Percentiles rank a stretch among this genome's conserved stretches.
phyloP scores from a whole-genome alignment of 2,113 vertebrate species.

The Corapipo altera region DNA sequence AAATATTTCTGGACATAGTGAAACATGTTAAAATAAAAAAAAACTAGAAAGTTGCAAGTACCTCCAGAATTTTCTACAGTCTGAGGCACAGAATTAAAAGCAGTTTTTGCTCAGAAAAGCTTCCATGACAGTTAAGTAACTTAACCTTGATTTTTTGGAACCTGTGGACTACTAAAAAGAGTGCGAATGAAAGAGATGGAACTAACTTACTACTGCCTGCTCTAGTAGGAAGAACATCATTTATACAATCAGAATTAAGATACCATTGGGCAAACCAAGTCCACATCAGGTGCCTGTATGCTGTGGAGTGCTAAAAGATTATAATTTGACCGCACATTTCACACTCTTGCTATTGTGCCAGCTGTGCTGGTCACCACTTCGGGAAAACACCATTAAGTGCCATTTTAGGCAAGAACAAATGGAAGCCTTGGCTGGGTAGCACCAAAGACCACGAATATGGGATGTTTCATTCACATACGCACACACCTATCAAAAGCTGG shows the following conservation, averaged over 20 bases:
- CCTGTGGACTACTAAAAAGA: neutral
- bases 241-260: neutral
- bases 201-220: neutral
- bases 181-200: neutral
- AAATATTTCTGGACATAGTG: constrained; percentile 39
- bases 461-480: too few species aligned
- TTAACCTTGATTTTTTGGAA: neutral
- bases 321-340: neutral
- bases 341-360: accelerated
- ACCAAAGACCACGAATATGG: neutral
- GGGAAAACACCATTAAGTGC: neutral
- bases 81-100: neutral
- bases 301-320: neutral
- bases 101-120: neutral
- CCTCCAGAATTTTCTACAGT: neutral
- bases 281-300: neutral
- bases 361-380: neutral
- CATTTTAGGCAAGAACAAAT: neutral
- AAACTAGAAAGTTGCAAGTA: neutral
- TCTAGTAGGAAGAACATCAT: neutral
- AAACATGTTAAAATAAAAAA: constrained; percentile 5
- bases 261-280: neutral
- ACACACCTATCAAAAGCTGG: neutral
- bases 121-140: neutral
- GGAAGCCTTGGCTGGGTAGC: neutral